These are phyloP conservation scores for Calosoma granatense DNA, from an alignment of 1,140 invertebrate species.

Conservation along the genomic window DNA sequence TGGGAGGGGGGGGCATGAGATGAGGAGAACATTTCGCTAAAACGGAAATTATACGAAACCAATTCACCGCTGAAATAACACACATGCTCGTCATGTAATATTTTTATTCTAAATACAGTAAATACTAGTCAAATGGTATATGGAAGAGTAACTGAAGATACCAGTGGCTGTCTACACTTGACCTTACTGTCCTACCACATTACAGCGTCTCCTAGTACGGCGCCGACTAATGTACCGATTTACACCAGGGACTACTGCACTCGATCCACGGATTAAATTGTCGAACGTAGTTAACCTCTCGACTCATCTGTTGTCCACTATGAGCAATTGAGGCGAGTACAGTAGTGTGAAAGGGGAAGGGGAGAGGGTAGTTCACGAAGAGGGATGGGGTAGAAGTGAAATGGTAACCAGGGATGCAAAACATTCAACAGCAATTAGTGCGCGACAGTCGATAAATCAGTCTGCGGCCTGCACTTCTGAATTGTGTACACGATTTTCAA, in stretches of 20 bases:
- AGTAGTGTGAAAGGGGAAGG: background rate
- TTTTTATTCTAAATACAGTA: no score
- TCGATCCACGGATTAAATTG: background rate
- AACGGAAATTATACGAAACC: no score
- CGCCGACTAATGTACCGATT: background rate
- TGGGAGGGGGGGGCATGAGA: no score
- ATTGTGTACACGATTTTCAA: background rate
- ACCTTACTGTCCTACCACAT: no score
- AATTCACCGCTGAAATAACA: no score
- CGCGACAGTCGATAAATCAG: constrained; percentile 1
- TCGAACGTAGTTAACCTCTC: background rate
- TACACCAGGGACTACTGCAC: background rate
- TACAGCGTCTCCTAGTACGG: no score
- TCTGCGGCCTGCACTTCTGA: background rate
- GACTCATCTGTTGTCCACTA: background rate
- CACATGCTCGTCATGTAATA: no score
- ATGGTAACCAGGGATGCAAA: background rate
- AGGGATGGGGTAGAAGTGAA: background rate
- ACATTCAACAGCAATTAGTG: background rate
- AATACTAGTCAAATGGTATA: no score
- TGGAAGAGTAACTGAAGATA: no score
- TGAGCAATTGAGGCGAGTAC: background rate
- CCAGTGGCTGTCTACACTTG: no score
- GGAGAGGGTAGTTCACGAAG: background rate
- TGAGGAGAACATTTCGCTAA: no score